Conservation (phyloP, 2,113 vertebrate species). For the Caretta caretta region DNA sequence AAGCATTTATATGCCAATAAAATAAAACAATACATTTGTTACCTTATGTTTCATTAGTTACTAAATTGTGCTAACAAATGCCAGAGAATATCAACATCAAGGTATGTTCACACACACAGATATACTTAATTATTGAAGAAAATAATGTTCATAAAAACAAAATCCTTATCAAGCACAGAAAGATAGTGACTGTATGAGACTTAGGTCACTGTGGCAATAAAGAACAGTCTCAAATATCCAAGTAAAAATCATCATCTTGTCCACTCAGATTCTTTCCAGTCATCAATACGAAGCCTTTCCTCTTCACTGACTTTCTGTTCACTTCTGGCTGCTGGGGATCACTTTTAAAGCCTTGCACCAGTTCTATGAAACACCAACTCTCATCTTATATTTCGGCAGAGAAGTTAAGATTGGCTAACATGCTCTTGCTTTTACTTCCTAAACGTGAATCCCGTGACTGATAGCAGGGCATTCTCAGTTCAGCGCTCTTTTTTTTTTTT, state of each 20-base stretch:
- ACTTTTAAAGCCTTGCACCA: background rate
- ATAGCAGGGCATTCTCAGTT: background rate
- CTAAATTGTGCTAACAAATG: background rate
- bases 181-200: background rate
- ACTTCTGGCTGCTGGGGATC: slow-evolving; percentile 6
- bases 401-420: background rate
- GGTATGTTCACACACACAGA: background rate
- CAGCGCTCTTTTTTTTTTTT: background rate
- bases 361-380: background rate
- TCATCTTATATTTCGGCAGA: background rate
- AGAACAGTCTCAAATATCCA: background rate
- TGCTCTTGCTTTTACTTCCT: background rate
- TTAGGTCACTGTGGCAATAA: background rate
- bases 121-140: background rate
- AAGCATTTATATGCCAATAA: background rate
- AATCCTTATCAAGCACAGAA: background rate
- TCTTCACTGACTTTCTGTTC: background rate
- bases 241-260: background rate
- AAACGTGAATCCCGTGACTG: background rate
- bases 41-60: slow-evolving; percentile 7
- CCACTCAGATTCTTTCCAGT: background rate
- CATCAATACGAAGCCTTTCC: background rate
- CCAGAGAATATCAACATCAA: background rate
- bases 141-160: background rate
- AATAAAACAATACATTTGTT: background rate